These are phyloP conservation scores for Prorops nasuta DNA, from an alignment of 1,140 invertebrate species.

Conservation along the genomic window DNA sequence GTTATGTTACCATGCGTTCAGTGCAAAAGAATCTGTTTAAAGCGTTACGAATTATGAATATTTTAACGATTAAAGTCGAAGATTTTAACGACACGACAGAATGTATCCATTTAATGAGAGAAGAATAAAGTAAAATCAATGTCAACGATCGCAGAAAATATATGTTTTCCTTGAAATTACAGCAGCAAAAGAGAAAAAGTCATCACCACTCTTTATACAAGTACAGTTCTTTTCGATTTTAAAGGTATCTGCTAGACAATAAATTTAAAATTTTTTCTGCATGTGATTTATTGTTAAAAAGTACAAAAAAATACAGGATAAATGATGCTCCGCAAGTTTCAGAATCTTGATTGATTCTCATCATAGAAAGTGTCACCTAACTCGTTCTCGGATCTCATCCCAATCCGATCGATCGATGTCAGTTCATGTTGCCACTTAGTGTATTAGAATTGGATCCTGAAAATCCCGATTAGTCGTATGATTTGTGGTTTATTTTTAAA, in stretches of 20 bases:
- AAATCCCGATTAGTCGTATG: constrained; percentile 38
- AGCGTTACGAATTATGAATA: no score
- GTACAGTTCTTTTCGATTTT: not conserved
- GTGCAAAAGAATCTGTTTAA: no score
- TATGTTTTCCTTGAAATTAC: no score
- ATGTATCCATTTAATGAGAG: not conserved
- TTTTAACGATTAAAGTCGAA: constrained; percentile 13
- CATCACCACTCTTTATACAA: not conserved
- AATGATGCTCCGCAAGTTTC: constrained; percentile 12
- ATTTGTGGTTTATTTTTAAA: constrained; percentile 22
- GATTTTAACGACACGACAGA: constrained; percentile 8
- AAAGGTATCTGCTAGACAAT: constrained; percentile 16
- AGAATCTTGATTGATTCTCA: constrained; percentile 11
- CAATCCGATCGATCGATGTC: constrained; percentile 26
- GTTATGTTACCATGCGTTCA: no score
- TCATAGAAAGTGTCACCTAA: constrained; percentile 21
- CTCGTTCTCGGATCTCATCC: constrained; percentile 16
- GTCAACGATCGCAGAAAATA: no score
- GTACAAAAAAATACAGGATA: constrained; percentile 30
- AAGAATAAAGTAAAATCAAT: constrained; percentile 22
- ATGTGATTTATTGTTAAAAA: constrained; percentile 33
- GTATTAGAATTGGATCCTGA: constrained; percentile 36
- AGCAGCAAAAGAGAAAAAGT: not conserved
- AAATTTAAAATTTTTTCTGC: constrained; percentile 19
- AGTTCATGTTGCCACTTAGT: constrained; percentile 28